Evolutionary conservation across 2,113 vertebrate genomes (phyloP).

Genomic region (Macrotis lagotis): DNA sequence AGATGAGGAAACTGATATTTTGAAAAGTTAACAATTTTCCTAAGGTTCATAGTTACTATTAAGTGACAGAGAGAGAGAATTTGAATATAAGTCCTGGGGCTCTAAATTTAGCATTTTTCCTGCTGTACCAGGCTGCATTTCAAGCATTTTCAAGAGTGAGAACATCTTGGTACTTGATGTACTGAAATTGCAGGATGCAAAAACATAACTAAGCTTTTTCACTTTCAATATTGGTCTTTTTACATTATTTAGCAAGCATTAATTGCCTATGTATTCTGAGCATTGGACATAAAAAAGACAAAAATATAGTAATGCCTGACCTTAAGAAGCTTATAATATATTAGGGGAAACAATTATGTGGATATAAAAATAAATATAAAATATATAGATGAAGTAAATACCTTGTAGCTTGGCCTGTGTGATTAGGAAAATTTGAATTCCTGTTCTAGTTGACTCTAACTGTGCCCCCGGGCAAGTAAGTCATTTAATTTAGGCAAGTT

Average conservation of each 20-base stretch:
- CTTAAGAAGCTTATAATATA: neutral
- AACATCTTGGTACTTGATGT: neutral
- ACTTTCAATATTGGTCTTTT: neutral
- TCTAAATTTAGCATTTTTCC: neutral
- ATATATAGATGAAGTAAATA: neutral
- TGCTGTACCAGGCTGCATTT: neutral
- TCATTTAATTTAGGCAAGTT: too few relatives aligned
- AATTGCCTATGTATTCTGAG: neutral
- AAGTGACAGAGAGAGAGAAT: neutral
- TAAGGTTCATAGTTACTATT: neutral
- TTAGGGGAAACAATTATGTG: neutral
- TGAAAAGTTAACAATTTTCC: neutral
- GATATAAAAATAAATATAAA: neutral
- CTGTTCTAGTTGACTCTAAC: too few relatives aligned
- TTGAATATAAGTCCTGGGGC: constrained; percentile 4
- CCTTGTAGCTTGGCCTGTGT: too few relatives aligned
- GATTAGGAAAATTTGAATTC: too few relatives aligned
- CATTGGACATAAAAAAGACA: neutral
- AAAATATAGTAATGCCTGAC: neutral
- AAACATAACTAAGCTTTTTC: neutral
- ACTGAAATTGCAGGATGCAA: neutral
- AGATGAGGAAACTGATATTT: neutral
- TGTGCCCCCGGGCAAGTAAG: too few relatives aligned
- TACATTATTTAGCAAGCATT: neutral
- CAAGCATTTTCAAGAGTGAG: neutral